Base-by-base conservation (phyloP, 1,140 invertebrate species). In the Drosophila repletoides region DNA sequence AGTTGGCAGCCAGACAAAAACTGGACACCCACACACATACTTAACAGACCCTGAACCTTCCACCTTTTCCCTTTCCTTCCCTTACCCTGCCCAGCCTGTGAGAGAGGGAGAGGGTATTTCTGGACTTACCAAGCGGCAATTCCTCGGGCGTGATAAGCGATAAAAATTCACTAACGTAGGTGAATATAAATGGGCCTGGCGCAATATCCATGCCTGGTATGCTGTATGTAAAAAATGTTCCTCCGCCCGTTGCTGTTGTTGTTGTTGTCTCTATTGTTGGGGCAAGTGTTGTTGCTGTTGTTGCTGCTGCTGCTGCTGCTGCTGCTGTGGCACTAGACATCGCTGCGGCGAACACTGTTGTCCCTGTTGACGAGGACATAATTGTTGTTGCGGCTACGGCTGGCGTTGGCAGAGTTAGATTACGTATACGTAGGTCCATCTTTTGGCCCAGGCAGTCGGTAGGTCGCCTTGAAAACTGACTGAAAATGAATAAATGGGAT, bases 111-210 rank as follows among this genome's bases (percentile, higher is more conserved):
- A n/a, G n/a, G n/a, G n/a, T n/a, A n/a, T 21, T 49, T 14, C 9
- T 5, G 34, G 26, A 87, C 83, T 91, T 90, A 93, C 92, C 92
- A 24, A 91, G 68, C 33, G 92, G 92, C 69, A 93, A 83, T 61
- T 93, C 92, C 53, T 92, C 89, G 21, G 92, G 92, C 74, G 92
- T 92, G 65, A 93, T 89, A 67, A 91, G 76, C n/a, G 90, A 91
- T 53, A 93, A 77, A 72, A 93, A 92, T 48, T 73, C 71, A 71
- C 92, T 89, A 31, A 93, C 83, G 72, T 92, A 93, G 53, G 92
- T 91, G 70, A 93, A 93, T 45, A 91, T 60, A 72, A 92, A 92
- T 61, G 91, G 72, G 51, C 92, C 91, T 26, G 91, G 90, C 38
- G 92, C 90, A 36, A 92, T 88, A 65, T 92, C 91, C 65, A 93